phyloP scores from a whole-genome alignment of 2,888 invertebrate genomes.

The Tinea trinotella region DNA sequence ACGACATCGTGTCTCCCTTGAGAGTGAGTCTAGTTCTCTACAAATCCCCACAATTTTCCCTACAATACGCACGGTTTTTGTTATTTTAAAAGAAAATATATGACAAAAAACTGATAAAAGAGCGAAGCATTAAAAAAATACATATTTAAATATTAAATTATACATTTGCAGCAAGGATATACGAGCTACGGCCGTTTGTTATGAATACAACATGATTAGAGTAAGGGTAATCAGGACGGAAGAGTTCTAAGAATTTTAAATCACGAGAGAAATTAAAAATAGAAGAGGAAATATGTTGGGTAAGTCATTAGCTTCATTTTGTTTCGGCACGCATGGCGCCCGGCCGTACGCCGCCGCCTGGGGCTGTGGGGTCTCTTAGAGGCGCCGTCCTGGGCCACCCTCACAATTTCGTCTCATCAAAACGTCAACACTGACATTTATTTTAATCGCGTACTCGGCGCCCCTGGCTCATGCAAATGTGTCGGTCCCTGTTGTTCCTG shows the following conservation, averaged over 20 bases:
- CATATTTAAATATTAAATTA: background rate
- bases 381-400: constrained; percentile 23
- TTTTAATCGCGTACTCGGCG: constrained; percentile 36
- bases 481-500: constrained; percentile 19
- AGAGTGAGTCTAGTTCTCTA: constrained; percentile 2
- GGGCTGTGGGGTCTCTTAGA: constrained; percentile 8
- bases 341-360: background rate
- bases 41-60: constrained; percentile 14
- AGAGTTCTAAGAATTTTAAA: background rate
- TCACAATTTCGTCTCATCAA: constrained; percentile 63
- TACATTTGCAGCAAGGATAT: background rate
- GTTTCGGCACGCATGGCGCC: constrained; percentile 17
- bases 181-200: background rate
- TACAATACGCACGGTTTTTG: background rate
- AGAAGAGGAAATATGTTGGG: constrained; percentile 9
- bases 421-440: constrained; percentile 69
- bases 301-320: constrained; percentile 15
- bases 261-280: constrained; percentile 11
- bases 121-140: too few species aligned
- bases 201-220: constrained; percentile 15
- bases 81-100: background rate
- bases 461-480: constrained; percentile 34
- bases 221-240: constrained; percentile 6
- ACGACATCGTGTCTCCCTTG: constrained; percentile 18
- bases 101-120: background rate